These are phyloP conservation scores for Protonemura montana DNA, from an alignment of 2,888 invertebrate genomes.

Conservation along the genomic window DNA sequence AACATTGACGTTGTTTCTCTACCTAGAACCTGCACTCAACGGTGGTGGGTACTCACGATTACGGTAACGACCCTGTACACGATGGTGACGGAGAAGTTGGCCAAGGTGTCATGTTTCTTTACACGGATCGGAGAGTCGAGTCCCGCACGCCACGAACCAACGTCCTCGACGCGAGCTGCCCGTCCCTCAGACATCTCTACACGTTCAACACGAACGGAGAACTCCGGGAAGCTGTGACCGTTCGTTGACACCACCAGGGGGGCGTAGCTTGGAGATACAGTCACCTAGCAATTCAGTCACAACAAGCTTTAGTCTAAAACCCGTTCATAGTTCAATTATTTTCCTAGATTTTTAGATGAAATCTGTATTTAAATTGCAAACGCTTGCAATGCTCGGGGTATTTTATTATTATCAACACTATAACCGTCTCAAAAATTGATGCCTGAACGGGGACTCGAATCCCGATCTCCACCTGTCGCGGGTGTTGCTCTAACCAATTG, in stretches of 20 bases:
- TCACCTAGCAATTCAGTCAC: constrained; percentile 50
- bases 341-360: too few relatives aligned
- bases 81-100: constrained; percentile 79
- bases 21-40: too few relatives aligned
- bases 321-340: too few relatives aligned
- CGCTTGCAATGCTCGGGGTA: too few relatives aligned
- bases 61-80: constrained; percentile 89
- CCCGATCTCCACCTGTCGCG: too few relatives aligned
- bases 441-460: too few relatives aligned
- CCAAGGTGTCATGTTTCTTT: constrained; percentile 71
- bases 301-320: too few relatives aligned
- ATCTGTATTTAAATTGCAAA: too few relatives aligned
- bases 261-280: constrained; percentile 74
- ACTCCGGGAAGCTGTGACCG: constrained; percentile 74
- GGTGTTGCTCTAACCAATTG: too few relatives aligned
- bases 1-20: too few relatives aligned
- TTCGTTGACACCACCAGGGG: constrained; percentile 70
- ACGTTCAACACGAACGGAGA: constrained; percentile 74
- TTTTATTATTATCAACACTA: too few relatives aligned
- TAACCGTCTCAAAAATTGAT: too few relatives aligned
- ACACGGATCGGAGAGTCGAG: constrained; percentile 72
- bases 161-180: constrained; percentile 72
- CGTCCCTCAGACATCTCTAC: constrained; percentile 77
- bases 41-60: constrained; percentile 66
- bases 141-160: constrained; percentile 83